These are phyloP conservation scores for Bombus sibiricus DNA, from an alignment of 1,140 invertebrate species.

Conservation along the genomic window DNA sequence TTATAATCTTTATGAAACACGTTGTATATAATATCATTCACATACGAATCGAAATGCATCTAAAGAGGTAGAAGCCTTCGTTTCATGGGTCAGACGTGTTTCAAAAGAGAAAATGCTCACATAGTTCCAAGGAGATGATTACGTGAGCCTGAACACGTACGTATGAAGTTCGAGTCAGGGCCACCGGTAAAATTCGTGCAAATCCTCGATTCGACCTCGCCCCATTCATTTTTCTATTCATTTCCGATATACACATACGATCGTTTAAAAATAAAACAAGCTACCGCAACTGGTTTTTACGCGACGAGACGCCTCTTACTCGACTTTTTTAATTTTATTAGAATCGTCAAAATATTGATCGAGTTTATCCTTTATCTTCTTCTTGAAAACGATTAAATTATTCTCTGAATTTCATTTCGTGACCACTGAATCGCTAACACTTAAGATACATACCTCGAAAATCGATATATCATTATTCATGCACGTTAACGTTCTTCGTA, in stretches of 20 bases:
- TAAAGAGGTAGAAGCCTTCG: not conserved
- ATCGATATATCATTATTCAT: not conserved
- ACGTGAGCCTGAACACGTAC: constrained; percentile 37
- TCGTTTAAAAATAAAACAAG: not conserved
- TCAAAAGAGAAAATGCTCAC: not conserved
- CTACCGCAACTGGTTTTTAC: not conserved
- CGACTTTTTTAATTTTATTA: not conserved
- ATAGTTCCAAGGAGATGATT: constrained; percentile 13
- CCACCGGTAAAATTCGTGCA: constrained; percentile 19
- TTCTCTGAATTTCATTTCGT: not conserved
- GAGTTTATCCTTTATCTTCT: not conserved
- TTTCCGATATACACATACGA: not conserved
- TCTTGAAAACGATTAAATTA: not conserved
- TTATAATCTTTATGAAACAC: not conserved
- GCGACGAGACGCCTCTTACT: too few species aligned
- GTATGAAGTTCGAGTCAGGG: not conserved
- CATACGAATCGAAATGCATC: too few species aligned
- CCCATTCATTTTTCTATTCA: not conserved
- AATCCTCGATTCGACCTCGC: not conserved
- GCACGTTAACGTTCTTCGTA: not conserved
- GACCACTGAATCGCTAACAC: not conserved
- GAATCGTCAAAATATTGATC: not conserved
- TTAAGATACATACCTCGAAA: not conserved
- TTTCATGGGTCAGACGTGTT: not conserved
- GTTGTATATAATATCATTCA: not conserved